These are phyloP conservation scores for Drosophila borealis DNA, from an alignment of 2,888 invertebrate species.

Conservation along the genomic window DNA sequence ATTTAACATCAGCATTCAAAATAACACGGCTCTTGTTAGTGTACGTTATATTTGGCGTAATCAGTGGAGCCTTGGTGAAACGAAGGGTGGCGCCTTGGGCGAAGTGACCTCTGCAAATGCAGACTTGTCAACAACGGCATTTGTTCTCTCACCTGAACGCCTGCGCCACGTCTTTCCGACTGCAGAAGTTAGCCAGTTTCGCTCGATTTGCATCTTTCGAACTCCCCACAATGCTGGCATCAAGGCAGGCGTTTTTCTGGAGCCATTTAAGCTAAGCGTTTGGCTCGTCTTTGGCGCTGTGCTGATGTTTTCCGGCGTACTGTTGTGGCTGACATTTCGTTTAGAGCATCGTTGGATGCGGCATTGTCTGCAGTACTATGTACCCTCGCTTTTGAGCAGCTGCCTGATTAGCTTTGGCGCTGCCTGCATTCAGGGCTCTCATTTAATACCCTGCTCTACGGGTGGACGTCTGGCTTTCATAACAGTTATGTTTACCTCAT, in stretches of 20 bases:
- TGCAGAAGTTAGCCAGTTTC: constrained; percentile 67
- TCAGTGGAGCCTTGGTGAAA: constrained; percentile 74
- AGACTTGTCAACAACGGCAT: constrained; percentile 67
- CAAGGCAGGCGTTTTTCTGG: constrained; percentile 86
- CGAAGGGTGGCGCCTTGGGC: constrained; percentile 78
- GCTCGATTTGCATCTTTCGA: constrained; percentile 86
- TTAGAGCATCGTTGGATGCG: constrained; percentile 69
- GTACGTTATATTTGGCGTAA: constrained; percentile 50
- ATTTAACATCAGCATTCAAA: not conserved
- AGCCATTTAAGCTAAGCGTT: constrained; percentile 87
- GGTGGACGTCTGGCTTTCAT: constrained; percentile 84
- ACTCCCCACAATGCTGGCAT: constrained; percentile 86
- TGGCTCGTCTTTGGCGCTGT: constrained; percentile 86
- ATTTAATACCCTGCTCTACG: constrained; percentile 84
- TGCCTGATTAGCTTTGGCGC: constrained; percentile 85
- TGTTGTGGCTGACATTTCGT: constrained; percentile 82
- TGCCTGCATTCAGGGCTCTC: constrained; percentile 86
- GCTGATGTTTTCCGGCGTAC: constrained; percentile 76
- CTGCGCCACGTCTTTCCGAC: constrained; percentile 52
- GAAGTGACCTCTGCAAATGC: constrained; percentile 66
- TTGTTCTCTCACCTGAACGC: constrained; percentile 60
- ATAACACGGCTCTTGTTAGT: constrained; percentile 38
- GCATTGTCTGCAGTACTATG: constrained; percentile 49
- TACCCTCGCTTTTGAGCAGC: constrained; percentile 80
- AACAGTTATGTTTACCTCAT: constrained; percentile 79